Conservation (phyloP, 92 coral and sea anemone genomes). For the Palythoa grandiflora region DNA sequence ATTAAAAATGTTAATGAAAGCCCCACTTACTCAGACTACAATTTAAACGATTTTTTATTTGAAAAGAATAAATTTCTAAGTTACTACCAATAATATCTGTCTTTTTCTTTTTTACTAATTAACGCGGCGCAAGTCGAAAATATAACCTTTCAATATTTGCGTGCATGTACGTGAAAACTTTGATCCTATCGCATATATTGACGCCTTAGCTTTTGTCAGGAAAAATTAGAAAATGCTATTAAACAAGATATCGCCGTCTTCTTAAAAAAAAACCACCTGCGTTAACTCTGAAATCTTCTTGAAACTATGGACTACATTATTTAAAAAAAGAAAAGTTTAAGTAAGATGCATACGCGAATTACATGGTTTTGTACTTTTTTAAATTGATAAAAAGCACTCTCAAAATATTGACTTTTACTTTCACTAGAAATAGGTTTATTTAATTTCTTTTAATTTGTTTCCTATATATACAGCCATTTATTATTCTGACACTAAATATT, state of each 20-base stretch:
- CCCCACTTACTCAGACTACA: no score
- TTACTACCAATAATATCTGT: no score
- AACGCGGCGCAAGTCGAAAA: not conserved
- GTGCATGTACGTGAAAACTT: not conserved
- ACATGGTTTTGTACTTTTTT: not conserved
- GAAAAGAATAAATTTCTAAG: no score
- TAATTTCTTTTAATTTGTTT: constrained; percentile 1
- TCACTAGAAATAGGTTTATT: not conserved
- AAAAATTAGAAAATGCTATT: not conserved
- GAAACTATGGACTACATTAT: not conserved
- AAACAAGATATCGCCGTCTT: not conserved
- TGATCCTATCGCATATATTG: not conserved
- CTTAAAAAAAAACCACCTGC: not conserved
- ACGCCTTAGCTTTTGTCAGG: not conserved
- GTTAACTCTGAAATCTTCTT: not conserved
- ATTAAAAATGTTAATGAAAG: no score
- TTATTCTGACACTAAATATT: not conserved
- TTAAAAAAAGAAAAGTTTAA: not conserved
- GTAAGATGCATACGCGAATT: not conserved
- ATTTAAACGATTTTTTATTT: no score
- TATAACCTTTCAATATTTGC: not conserved
- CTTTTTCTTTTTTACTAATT: no score
- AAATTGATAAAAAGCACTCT: not conserved
- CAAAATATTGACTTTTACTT: not conserved
- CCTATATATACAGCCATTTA: not conserved